Percentiles rank a stretch among this genome's conserved stretches.
Evolutionary conservation across 2,797 vertebrate species (phyloP).

Genomic region (Arnoldichthys spilopterus): DNA sequence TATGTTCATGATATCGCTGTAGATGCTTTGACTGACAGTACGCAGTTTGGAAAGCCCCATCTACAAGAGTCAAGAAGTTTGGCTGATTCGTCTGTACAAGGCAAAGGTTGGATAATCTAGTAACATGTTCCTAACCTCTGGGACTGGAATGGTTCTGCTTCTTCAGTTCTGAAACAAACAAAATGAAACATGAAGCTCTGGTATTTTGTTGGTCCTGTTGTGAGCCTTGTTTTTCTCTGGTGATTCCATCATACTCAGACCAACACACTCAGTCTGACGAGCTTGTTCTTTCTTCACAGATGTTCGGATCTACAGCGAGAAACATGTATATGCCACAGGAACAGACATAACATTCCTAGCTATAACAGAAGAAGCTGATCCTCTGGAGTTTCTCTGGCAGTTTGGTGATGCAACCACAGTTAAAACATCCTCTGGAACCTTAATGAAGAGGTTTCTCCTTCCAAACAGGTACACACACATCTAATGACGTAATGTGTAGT

Average conservation of each 20-base stretch:
- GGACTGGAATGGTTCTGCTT: no score
- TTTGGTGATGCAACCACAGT: conserved; percentile 76
- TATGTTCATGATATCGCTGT: conserved; percentile 64
- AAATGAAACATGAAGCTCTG: no score
- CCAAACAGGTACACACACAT: conserved; percentile 71
- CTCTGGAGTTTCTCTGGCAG: conserved; percentile 77
- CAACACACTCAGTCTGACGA: neutral
- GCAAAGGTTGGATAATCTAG: conserved; percentile 65
- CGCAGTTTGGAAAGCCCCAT: conserved; percentile 59
- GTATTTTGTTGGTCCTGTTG: no score
- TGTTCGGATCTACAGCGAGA: conserved; percentile 73
- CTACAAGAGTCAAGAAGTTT: conserved; percentile 66
- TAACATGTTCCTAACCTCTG: neutral
- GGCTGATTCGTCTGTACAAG: conserved; percentile 52
- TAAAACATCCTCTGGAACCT: conserved; percentile 69
- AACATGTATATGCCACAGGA: conserved; percentile 74
- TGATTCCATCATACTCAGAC: neutral
- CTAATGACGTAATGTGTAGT: neutral
- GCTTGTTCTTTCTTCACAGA: conserved; percentile 53
- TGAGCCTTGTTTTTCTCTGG: no score
- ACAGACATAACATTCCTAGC: conserved; percentile 73
- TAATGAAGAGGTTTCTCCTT: conserved; percentile 70
- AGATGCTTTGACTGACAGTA: conserved; percentile 52
- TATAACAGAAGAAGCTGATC: conserved; percentile 60
- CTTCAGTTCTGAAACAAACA: no score